Conservation (phyloP, 1,140 invertebrate species). For the Mactra quadrangularis region DNA sequence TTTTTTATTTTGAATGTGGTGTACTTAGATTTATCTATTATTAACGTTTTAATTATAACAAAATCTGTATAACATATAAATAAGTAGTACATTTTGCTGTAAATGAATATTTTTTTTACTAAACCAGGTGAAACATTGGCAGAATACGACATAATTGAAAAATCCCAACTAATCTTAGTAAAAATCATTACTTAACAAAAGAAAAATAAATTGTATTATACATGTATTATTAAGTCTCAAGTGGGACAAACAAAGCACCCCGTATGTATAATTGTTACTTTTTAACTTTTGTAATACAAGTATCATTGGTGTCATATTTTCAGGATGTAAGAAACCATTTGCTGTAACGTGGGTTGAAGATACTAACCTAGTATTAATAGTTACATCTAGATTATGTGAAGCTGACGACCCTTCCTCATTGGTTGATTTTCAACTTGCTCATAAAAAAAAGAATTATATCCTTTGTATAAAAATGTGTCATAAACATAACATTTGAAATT, state of each 20-base stretch:
- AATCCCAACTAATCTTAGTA: not conserved
- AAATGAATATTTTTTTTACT: too few species aligned
- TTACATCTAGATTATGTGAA: not conserved
- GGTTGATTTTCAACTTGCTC: not conserved
- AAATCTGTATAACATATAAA: too few species aligned
- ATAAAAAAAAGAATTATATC: conserved; percentile 22
- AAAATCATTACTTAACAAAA: not conserved
- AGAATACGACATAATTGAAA: not conserved
- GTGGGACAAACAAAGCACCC: not conserved
- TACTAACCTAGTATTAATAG: conserved; percentile 8
- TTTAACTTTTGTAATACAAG: too few species aligned
- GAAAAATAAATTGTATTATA: not conserved
- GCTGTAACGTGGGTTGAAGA: conserved; percentile 9
- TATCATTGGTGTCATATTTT: not conserved
- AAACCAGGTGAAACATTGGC: not conserved
- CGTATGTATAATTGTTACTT: not conserved
- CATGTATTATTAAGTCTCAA: not conserved
- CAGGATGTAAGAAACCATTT: not conserved
- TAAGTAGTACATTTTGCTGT: too few species aligned
- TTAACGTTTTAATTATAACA: too few species aligned
- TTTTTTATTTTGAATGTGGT: too few species aligned
- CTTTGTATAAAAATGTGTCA: not conserved
- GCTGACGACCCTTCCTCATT: not conserved
- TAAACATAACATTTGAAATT: too few species aligned
- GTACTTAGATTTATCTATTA: too few species aligned